Evolutionary conservation across 2,888 invertebrate genomes (phyloP), one percentile per base, ranked within the genome.

Genomic region (Scaptomyza reducta): DNA sequence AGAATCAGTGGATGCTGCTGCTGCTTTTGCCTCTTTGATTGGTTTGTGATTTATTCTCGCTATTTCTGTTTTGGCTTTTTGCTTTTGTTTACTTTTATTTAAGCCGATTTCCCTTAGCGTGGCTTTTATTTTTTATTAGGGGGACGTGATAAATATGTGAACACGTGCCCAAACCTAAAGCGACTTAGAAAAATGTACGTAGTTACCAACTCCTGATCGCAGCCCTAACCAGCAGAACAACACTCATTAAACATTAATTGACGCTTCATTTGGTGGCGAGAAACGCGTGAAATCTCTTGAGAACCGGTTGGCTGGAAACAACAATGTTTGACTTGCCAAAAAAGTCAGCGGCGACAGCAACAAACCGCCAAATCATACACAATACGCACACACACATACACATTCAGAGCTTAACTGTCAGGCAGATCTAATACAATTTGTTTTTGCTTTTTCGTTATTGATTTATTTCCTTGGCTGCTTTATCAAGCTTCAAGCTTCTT

Each of bases 211-310:
- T 25, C 16, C 25, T 11, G 14, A 29, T 11, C 29, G 13, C 13
- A 22, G 22, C n/a, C n/a, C n/a, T n/a, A n/a, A 27, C 11, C 35
- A 38, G 38, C 45, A 64, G 41, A 27, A 10, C 46, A 61, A n/a
- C 71, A 65, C 69, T 79, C 58, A 79, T 86, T 86, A 79, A 76
- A 74, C 71, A 62, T 80, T 88, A 83, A 88, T 88, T 88, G 88
- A 85, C 85, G 82, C 77, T 74, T 82, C 83, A 78, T 65, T 66
- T 74, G 78, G 33, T 49, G 16, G 70, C 27, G 60, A 75, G 58
- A 59, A 59, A 80, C 88, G 80, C 88, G 83, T 83, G 87, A 83
- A 83, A 86, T 83, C 88, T 83, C 87, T 83, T 83, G 87, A 83
- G 81, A 83, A 83, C 83, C 83, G 88, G 83, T 83, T 86, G 61